phyloP scores from a whole-genome alignment of 2,888 invertebrate species.

The Conomelus anceps region DNA sequence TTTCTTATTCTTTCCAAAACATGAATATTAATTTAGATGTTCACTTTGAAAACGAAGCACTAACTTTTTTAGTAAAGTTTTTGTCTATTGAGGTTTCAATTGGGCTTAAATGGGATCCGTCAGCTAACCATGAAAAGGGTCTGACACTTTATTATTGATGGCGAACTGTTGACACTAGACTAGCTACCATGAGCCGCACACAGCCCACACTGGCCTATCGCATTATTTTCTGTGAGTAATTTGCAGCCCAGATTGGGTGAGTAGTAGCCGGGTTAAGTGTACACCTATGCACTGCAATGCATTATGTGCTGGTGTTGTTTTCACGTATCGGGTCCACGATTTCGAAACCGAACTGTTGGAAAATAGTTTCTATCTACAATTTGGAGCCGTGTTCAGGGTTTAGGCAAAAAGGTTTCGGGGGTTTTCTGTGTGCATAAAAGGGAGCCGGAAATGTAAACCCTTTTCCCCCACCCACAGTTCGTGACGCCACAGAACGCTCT shows the following conservation, averaged over 20 bases:
- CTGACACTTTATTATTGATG: neutral
- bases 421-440: neutral
- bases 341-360: neutral
- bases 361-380: neutral
- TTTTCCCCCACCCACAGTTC: too few relatives aligned
- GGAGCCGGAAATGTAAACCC: neutral
- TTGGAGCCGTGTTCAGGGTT: neutral
- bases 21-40: too few relatives aligned
- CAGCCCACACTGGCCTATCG: neutral
- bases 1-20: too few relatives aligned
- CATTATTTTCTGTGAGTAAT: neutral
- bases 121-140: neutral
- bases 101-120: neutral
- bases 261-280: neutral
- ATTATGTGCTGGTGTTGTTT: neutral
- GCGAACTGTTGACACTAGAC: neutral
- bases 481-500: neutral
- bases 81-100: neutral
- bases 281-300: neutral
- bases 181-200: neutral
- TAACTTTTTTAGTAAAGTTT: too few relatives aligned
- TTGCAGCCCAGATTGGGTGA: neutral
- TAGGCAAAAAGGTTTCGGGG: neutral
- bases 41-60: too few relatives aligned
- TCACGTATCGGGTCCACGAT: too few relatives aligned